phyloP scores from a whole-genome alignment of 2,113 vertebrate species.

The Ceyx margarethae region DNA sequence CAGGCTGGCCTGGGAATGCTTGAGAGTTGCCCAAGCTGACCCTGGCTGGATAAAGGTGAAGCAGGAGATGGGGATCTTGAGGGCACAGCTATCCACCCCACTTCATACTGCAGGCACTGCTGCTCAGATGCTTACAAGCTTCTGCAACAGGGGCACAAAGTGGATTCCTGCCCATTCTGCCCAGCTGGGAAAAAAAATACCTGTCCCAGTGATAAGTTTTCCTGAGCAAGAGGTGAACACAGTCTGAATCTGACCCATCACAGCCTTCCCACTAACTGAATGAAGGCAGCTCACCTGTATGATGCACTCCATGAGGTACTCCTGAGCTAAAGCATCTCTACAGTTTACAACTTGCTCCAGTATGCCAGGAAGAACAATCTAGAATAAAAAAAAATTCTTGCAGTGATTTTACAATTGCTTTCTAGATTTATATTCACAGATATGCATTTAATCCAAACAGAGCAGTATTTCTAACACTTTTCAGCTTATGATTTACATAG shows the following conservation, averaged over 20 bases:
- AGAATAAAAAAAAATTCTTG: background rate
- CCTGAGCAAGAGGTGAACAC: background rate
- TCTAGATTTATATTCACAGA: background rate
- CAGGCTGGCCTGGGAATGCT: background rate
- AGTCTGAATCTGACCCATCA: background rate
- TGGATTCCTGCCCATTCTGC: background rate
- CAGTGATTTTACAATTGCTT: background rate
- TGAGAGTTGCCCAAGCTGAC: background rate
- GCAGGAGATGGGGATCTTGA: background rate
- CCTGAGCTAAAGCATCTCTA: constrained; percentile 95
- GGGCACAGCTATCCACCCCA: background rate
- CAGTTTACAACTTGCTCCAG: constrained; percentile 98
- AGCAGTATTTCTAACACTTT: background rate
- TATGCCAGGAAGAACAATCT: constrained; percentile 94
- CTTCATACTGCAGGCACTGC: background rate
- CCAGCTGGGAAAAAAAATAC: background rate
- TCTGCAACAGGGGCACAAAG: background rate
- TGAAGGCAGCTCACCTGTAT: constrained; percentile 86
- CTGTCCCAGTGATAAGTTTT: background rate
- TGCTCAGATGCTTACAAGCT: background rate
- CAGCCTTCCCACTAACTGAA: background rate
- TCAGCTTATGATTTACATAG: background rate
- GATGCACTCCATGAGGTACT: constrained; percentile 99
- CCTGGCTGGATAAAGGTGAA: background rate
- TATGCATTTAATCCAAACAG: background rate